Evolutionary conservation across 2,797 vertebrate genomes (phyloP).

Genomic region (Tapirus indicus): DNA sequence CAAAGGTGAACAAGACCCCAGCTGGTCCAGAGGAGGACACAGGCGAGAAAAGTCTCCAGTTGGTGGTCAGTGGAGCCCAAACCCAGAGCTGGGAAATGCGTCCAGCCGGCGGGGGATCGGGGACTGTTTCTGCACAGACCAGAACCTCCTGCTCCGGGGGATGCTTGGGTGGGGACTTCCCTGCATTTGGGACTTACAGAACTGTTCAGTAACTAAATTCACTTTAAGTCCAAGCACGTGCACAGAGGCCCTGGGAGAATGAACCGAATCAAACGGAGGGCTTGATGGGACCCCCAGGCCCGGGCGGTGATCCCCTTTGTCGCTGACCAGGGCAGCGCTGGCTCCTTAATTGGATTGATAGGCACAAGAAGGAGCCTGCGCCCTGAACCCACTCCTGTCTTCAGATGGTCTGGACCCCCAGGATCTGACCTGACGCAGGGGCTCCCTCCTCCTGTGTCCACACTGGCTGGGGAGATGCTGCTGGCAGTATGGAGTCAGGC

Average conservation of each 20-base stretch:
- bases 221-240: background rate
- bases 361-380: fast-evolving
- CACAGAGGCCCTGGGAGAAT: background rate
- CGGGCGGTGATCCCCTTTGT: background rate
- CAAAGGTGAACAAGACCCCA: background rate
- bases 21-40: no score
- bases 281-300: background rate
- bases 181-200: background rate
- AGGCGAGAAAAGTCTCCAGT: background rate
- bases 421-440: fast-evolving
- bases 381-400: fast-evolving
- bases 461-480: fast-evolving
- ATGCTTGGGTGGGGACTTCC: fast-evolving
- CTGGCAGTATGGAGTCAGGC: no score
- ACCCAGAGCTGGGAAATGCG: fast-evolving
- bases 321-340: background rate
- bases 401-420: background rate
- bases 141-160: fast-evolving
- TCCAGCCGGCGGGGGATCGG: fast-evolving
- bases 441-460: fast-evolving
- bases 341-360: background rate
- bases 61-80: background rate
- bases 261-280: no score
- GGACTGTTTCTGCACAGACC: fast-evolving
- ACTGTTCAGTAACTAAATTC: background rate